Base-by-base conservation (phyloP, 1,140 invertebrate genomes). In the Drosophila baimaii region DNA sequence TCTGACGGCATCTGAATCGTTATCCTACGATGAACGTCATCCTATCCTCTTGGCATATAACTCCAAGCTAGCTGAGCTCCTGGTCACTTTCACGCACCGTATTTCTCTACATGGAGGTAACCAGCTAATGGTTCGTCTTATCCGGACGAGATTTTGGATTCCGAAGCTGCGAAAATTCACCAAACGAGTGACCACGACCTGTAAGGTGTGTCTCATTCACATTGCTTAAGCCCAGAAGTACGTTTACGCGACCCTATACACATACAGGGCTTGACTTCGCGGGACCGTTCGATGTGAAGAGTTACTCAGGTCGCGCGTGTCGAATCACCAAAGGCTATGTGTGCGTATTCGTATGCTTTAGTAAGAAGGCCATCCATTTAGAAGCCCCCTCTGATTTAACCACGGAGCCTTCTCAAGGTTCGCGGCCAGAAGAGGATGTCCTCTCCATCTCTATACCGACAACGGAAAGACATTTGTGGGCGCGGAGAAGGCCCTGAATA, bases 181-280 rank as follows among this genome's bases (percentile, higher is more conserved):
- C 0, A 65, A 65, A 52, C 27, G 35, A 1, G 21, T 13, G 3
- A 39, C 66, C 29, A 29, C 29, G 8, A 41, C 35, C 17, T 29
- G 7, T 29, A 29, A 29, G 43, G 41, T 37, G 9, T 43, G 8
- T 72, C 46, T 17, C 19, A 35, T 25, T 10, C 46, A 19, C 12
- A n/a, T n/a, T n/a, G n/a, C n/a, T n/a, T n/a, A n/a, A n/a, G n/a
- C n/a, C n/a, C n/a, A n/a, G n/a, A n/a, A n/a, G 51, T 29, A 44
- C 37, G 0, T 56, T 68, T 10, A 39, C 49, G 10, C 47, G 51
- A 13, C 73, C 82, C 25, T 91, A 92, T 71, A 12, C 44, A 9
- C 27, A 62, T 39, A 52, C 76, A n/a, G 92, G 92, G 0, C 55
- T 92, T 3, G 91, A 92, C 65, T 92, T 90, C 56, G 84, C 81